A percentile compares a stretch with the other conserved stretches of the same genome.
Evolutionary conservation across 2,888 invertebrate species (phyloP).

Genomic region (Gordius sp.): DNA sequence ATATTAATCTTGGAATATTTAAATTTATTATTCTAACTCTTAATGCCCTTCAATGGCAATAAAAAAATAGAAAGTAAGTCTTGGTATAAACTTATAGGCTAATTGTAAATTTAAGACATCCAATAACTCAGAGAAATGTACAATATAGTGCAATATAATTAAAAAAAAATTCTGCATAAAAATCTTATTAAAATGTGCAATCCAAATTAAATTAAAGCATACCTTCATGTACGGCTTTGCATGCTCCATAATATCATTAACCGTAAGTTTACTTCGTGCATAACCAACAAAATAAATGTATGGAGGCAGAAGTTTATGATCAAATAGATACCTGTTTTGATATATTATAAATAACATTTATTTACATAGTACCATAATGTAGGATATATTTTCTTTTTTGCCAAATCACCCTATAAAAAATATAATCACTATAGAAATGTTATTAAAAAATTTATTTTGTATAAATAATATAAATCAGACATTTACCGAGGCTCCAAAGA

Average conservation of each 20-base stretch:
- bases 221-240: background rate
- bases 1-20: too few relatives aligned
- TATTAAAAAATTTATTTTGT: constrained; percentile 7
- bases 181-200: too few relatives aligned
- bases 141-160: too few relatives aligned
- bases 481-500: constrained; percentile 12
- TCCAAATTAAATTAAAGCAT: too few relatives aligned
- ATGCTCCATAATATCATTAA: constrained; percentile 9
- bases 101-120: too few relatives aligned
- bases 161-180: too few relatives aligned
- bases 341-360: background rate
- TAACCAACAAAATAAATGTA: constrained; percentile 1
- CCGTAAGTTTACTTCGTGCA: constrained; percentile 1
- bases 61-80: too few relatives aligned
- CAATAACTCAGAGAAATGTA: too few relatives aligned
- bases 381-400: constrained; percentile 8
- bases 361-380: background rate
- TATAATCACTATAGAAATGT: too few relatives aligned
- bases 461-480: background rate
- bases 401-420: constrained; percentile 14
- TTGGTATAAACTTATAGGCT: too few relatives aligned
- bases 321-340: background rate
- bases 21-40: too few relatives aligned
- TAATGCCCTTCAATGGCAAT: too few relatives aligned
- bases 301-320: background rate